These are phyloP conservation scores for Hemicrepidius hirtus DNA, from an alignment of 2,888 invertebrate genomes.

Conservation along the genomic window DNA sequence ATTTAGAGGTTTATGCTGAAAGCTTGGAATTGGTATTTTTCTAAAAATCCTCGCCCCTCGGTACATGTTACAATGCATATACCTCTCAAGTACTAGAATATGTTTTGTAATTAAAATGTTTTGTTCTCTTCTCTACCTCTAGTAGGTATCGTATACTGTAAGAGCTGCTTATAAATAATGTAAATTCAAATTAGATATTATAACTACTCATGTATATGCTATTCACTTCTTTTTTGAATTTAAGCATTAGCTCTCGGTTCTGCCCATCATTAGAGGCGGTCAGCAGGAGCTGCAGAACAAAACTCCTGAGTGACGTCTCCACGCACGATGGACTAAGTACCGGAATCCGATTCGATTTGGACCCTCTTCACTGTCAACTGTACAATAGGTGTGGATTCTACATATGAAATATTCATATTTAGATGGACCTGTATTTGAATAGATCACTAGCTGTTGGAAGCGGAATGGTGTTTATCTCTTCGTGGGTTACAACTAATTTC, in stretches of 20 bases:
- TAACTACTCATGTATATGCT: background rate
- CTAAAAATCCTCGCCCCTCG: too few species aligned
- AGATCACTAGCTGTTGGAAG: constrained; percentile 37
- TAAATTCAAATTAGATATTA: background rate
- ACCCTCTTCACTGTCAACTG: constrained; percentile 69
- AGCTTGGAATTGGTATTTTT: too few species aligned
- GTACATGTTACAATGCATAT: too few species aligned
- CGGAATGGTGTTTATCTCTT: constrained; percentile 8
- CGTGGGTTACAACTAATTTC: background rate
- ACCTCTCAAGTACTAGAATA: too few species aligned
- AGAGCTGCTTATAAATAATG: too few species aligned
- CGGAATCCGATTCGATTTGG: constrained; percentile 65
- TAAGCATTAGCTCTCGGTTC: constrained; percentile 7
- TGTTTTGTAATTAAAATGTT: too few species aligned
- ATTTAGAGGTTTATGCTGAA: too few species aligned
- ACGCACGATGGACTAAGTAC: constrained; percentile 59
- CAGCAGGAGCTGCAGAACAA: constrained; percentile 51
- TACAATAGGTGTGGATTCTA: constrained; percentile 70
- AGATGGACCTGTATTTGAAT: constrained; percentile 55
- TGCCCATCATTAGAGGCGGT: constrained; percentile 36
- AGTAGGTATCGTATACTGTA: too few species aligned
- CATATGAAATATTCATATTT: constrained; percentile 69
- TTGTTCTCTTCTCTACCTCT: too few species aligned
- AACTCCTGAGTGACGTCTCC: constrained; percentile 60
- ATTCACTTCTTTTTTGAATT: background rate